phyloP scores from a whole-genome alignment of 2,888 invertebrate species.

The Elysia crispata region DNA sequence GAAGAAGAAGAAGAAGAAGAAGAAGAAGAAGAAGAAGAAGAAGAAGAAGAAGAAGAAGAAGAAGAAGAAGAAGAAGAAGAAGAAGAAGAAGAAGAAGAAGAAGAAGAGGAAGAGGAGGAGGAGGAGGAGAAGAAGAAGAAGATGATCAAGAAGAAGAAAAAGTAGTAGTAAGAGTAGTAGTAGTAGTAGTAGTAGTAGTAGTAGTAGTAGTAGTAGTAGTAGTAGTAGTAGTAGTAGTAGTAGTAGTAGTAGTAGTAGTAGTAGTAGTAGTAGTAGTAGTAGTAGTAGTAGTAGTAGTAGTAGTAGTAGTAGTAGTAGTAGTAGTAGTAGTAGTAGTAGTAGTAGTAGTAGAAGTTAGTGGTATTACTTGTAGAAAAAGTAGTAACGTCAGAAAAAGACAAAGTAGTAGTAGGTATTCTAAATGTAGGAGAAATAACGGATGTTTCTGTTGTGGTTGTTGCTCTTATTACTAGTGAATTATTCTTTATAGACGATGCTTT shows the following conservation, averaged over 20 bases:
- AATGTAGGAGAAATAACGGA: no score
- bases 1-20: not conserved
- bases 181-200: not conserved
- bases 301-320: conserved; percentile 41
- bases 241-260: conserved; percentile 42
- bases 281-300: conserved; percentile 39
- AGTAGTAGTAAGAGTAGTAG: not conserved
- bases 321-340: conserved; percentile 16
- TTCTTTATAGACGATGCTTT: no score
- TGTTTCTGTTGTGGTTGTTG: no score
- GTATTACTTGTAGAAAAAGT: no score
- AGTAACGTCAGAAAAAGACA: no score
- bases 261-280: conserved; percentile 39
- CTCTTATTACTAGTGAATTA: no score
- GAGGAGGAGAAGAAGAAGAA: conserved; percentile 18
- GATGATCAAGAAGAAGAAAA: conserved; percentile 11
- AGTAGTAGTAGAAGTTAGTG: no score
- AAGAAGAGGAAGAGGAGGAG: conserved; percentile 21
- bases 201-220: conserved; percentile 12
- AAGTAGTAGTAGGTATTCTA: no score
- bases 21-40: not conserved
- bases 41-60: not conserved
- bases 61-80: conserved; percentile 10
- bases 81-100: not conserved
- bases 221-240: conserved; percentile 42